Base-by-base conservation (phyloP, 2,888 invertebrate genomes). In the Coleophora flavipennella region DNA sequence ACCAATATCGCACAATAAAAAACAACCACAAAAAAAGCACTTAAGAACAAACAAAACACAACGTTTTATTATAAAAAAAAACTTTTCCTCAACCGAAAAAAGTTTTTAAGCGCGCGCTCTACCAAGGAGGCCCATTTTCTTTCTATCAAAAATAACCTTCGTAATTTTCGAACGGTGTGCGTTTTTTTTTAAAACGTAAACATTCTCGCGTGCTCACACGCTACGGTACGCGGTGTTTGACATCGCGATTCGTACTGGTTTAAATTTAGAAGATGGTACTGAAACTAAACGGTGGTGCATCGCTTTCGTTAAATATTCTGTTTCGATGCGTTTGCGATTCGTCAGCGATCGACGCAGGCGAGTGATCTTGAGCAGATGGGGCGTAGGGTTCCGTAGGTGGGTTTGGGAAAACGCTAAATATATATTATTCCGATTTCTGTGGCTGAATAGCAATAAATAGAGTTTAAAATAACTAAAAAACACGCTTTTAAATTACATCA, bases 241-340 rank as follows among this genome's bases (percentile, higher is more conserved):
- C 75, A 72, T 69, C 81, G 72, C 69, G 77, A 67, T 73, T 73
- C 69, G 62, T 60, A 83, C 83, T 84, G 81, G 76, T 79, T 81
- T 81, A 77, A 72, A 62, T 77, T 80, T 20, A 20, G 20, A 36
- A 7, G 8, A 13, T 12, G 6, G 36, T 36, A 20, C 11, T 35
- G 36, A 27, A 20, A 20, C 20, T 20, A 6, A 20, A 20, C 20
- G 20, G 20, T 36, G 31, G 37, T 29, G 25, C 20, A 36, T 37
- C 33, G 41, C 37, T 38, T 35, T 32, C 36, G 37, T 13, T 36
- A 37, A 14, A 41, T 36, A 41, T 33, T 34, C 40, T 39, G 42
- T 36, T 41, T 12, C 51, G 49, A 46, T 54, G 53, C 51, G 49
- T 43, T 45, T 42, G 48, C 46, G 46, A 45, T 49, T 45, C 42